Base-by-base conservation (phyloP, 2,888 invertebrate species). In the Trachelus tabidus region DNA sequence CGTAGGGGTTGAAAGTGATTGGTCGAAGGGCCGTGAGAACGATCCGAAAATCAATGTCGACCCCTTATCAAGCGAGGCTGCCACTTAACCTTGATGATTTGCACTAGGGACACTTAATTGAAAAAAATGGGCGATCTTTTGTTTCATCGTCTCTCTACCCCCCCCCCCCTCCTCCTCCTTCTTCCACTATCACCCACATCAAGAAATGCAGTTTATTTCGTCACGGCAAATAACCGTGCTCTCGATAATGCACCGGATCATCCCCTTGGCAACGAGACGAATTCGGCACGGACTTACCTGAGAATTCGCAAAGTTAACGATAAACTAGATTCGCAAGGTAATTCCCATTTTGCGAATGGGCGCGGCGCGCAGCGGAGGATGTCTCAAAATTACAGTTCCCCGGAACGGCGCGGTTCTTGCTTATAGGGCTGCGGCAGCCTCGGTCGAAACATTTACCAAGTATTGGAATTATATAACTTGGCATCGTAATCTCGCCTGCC, bases 301-400 rank as follows among this genome's bases (percentile, higher is more conserved):
- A 83, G 80, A 80, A 81, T 81, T 80, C 77, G 77, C 77, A 75
- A 79, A 83, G 78, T 80, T 79, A 40, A 40, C 75, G 40, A 75
- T 80, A 80, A 80, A 78, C 78, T 73, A 79, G 74, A 78, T 79
- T 79, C 76, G 76, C 73, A 73, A 73, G 75, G 75, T 76, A 81
- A 81, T 81, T 77, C 79, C 69, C 81, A 73, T 33, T 40, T 76
- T 77, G 73, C 76, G 79, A 81, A 83, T 79, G 79, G 82, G 78
- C 80, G 76, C 75, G 78, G 76, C 34, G 76, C 34, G 30, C 69
- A 33, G 75, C 37, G 34, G 79, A 69, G 56, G 77, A 68, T 69
- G 75, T 35, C 71, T 31, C 71, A 31, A 79, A 79, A 80, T 77
- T 77, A 77, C 75, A 35, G 77, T 78, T 76, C 82, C 73, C 76